phyloP scores from a whole-genome alignment of 2,888 invertebrate genomes.

The Pomacea canaliculata region DNA sequence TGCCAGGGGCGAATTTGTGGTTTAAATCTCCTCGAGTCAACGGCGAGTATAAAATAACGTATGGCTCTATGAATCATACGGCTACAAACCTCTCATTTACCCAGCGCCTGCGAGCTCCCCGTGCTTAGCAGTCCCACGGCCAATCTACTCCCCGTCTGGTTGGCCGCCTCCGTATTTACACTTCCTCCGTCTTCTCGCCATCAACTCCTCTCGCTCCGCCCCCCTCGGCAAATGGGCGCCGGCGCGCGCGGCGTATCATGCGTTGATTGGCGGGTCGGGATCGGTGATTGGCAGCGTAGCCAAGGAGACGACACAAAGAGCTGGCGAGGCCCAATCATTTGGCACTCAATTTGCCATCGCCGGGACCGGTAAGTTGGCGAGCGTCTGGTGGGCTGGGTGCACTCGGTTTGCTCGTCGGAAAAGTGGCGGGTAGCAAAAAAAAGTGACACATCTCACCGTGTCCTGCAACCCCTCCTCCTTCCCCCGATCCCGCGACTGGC shows the following conservation, averaged over 20 bases:
- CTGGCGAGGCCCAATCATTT: conserved; percentile 48
- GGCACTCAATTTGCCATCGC: conserved; percentile 34
- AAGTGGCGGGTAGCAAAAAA: conserved; percentile 15
- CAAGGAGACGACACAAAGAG: conserved; percentile 38
- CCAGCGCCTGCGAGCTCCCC: conserved; percentile 3
- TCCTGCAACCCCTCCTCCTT: conserved; percentile 31
- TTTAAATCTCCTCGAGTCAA: no score
- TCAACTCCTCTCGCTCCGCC: not conserved
- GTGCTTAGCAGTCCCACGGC: conserved; percentile 11
- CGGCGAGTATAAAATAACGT: no score
- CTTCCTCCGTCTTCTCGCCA: not conserved
- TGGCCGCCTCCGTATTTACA: conserved; percentile 23
- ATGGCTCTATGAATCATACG: no score
- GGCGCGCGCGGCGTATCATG: not conserved
- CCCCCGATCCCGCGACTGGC: conserved; percentile 42
- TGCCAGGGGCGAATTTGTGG: no score
- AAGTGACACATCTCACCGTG: conserved; percentile 38
- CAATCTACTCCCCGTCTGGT: conserved; percentile 11
- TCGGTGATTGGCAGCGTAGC: conserved; percentile 40
- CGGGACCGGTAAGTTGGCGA: conserved; percentile 32
- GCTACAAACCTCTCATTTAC: not conserved
- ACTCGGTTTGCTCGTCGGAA: conserved; percentile 30
- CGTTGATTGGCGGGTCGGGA: conserved; percentile 22
- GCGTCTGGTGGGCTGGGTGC: conserved; percentile 10
- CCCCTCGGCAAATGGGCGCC: conserved; percentile 1